phyloP scores from a whole-genome alignment of 1,140 invertebrate species.

The Lordiphosa clarofinis region DNA sequence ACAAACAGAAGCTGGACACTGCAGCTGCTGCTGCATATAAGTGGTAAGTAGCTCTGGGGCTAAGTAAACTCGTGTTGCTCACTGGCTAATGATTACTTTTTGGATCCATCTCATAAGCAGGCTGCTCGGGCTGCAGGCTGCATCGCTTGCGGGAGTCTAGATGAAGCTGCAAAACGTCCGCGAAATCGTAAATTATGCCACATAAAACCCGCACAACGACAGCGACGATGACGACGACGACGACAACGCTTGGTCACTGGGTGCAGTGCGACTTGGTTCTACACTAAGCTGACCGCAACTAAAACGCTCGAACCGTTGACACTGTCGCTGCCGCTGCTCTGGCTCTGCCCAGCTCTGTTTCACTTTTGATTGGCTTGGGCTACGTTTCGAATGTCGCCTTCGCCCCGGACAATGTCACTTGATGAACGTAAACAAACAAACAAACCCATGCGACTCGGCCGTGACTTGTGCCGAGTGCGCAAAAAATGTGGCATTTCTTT shows the following conservation, averaged over 20 bases:
- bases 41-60: conserved; percentile 1
- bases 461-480: conserved; percentile 70
- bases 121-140: conserved; percentile 44
- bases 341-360: conserved; percentile 19
- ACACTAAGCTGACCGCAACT: conserved; percentile 51
- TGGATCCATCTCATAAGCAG: conserved; percentile 66
- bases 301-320: conserved; percentile 39
- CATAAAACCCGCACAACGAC: conserved; percentile 47
- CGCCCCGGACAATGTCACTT: conserved; percentile 70
- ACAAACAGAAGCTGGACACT: conserved; percentile 46
- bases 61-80: conserved; percentile 10
- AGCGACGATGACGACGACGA: conserved; percentile 6
- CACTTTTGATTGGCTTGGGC: conserved; percentile 56
- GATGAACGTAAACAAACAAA: conserved; percentile 54
- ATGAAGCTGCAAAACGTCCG: conserved; percentile 41
- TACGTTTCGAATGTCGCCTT: conserved; percentile 64
- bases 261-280: conserved; percentile 49
- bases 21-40: conserved; percentile 28
- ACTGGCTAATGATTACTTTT: conserved; percentile 63
- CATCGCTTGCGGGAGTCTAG: conserved; percentile 44
- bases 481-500: conserved; percentile 66
- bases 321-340: conserved; percentile 19
- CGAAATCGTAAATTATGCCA: conserved; percentile 53
- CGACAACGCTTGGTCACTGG: conserved; percentile 47
- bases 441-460: conserved; percentile 48